Evolutionary conservation across 2,888 invertebrate genomes (phyloP).

Genomic region (Scaptomyza reducta): DNA sequence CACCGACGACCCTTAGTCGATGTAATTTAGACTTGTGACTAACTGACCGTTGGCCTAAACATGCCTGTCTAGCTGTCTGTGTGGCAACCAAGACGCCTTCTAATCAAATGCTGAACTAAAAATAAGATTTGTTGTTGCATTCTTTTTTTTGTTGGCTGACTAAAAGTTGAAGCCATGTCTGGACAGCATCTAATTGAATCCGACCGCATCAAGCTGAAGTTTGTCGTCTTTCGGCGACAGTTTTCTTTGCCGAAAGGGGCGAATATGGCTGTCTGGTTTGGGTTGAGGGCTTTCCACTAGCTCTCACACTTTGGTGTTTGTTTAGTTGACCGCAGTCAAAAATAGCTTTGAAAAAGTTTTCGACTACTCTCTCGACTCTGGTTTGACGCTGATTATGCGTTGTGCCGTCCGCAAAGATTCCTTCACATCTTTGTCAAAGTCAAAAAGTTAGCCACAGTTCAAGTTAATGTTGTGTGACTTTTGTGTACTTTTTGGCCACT

Average conservation of each 20-base stretch:
- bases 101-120: slow-evolving; percentile 24
- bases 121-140: background rate
- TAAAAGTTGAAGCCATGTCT: slow-evolving; percentile 22
- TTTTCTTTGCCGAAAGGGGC: slow-evolving; percentile 59
- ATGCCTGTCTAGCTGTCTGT: background rate
- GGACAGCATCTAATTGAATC: slow-evolving; percentile 69
- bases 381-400: slow-evolving; percentile 34
- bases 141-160: slow-evolving; percentile 8
- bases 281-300: slow-evolving; percentile 10
- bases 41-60: slow-evolving; percentile 50
- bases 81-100: slow-evolving; percentile 25
- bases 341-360: slow-evolving; percentile 75
- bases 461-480: slow-evolving; percentile 81
- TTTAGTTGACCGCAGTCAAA: slow-evolving; percentile 80
- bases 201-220: slow-evolving; percentile 72
- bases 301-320: slow-evolving; percentile 67
- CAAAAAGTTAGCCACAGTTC: slow-evolving; percentile 76
- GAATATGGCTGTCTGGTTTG: background rate
- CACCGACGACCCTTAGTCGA: slow-evolving; percentile 18
- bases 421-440: slow-evolving; percentile 67
- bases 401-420: slow-evolving; percentile 47
- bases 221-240: slow-evolving; percentile 72
- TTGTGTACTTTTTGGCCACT: slow-evolving; percentile 55
- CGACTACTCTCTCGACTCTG: slow-evolving; percentile 33
- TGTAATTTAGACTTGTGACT: slow-evolving; percentile 54